Evolutionary conservation across 2,888 invertebrate genomes (phyloP).

Genomic region (Aleiodes leptofemur): DNA sequence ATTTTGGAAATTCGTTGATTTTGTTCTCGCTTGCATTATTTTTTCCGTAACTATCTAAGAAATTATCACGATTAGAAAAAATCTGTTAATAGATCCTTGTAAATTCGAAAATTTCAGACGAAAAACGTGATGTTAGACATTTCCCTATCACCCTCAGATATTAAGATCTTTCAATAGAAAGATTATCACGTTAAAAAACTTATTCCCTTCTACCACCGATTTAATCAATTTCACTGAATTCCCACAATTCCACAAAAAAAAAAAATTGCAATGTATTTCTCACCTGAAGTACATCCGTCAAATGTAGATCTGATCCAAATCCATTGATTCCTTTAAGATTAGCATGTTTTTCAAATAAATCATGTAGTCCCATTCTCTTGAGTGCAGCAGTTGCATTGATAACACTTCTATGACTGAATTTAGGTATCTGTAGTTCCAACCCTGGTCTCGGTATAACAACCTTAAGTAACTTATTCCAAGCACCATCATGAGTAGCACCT

Average conservation of each 20-base stretch:
- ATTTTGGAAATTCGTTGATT: too few relatives aligned
- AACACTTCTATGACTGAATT: slow-evolving; percentile 89
- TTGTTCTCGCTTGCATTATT: too few relatives aligned
- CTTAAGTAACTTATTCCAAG: slow-evolving; percentile 85
- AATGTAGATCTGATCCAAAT: slow-evolving; percentile 84
- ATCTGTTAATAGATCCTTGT: too few relatives aligned
- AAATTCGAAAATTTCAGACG: too few relatives aligned
- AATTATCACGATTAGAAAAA: too few relatives aligned
- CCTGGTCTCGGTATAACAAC: slow-evolving; percentile 86
- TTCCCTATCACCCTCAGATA: too few relatives aligned
- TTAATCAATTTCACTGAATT: not conserved
- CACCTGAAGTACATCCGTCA: slow-evolving; percentile 89
- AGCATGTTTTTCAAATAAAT: slow-evolving; percentile 86
- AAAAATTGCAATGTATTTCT: not conserved
- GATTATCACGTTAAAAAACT: not conserved
- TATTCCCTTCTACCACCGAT: too few relatives aligned
- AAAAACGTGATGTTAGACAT: too few relatives aligned
- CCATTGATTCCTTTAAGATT: slow-evolving; percentile 91
- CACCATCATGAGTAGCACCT: slow-evolving; percentile 80
- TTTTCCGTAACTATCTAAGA: too few relatives aligned
- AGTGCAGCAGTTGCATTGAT: slow-evolving; percentile 88
- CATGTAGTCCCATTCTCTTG: slow-evolving; percentile 88
- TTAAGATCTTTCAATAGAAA: too few relatives aligned
- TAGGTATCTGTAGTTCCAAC: slow-evolving; percentile 88
- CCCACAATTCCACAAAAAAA: not conserved